These are phyloP conservation scores for Himalopsyche japonica DNA, from an alignment of 2,888 invertebrate species.

Conservation along the genomic window DNA sequence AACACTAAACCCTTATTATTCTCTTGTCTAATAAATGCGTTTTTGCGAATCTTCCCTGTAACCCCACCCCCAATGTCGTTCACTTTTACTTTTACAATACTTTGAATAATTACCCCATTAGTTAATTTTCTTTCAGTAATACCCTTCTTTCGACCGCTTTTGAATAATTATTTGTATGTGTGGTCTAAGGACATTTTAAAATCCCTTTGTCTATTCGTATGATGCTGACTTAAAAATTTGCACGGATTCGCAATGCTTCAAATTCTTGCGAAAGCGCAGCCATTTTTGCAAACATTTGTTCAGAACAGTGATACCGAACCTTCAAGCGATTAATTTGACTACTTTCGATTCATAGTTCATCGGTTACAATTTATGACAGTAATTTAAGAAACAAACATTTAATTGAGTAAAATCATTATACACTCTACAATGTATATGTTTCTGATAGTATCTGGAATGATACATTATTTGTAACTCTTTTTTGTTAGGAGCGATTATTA, in stretches of 20 bases:
- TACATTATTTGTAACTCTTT: too few species aligned
- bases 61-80: neutral
- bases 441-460: too few species aligned
- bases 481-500: too few species aligned
- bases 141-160: neutral
- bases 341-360: too few species aligned
- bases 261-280: neutral
- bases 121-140: neutral
- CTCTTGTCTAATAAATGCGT: neutral
- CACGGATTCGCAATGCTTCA: neutral
- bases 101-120: conserved; percentile 1
- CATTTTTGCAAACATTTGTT: neutral
- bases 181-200: neutral
- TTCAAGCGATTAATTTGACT: neutral
- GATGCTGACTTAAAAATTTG: neutral
- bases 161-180: neutral
- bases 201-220: neutral
- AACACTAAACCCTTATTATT: neutral
- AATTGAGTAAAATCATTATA: too few species aligned
- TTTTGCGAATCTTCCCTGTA: neutral
- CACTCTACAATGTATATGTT: too few species aligned
- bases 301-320: neutral
- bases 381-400: too few species aligned
- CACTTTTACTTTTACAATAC: neutral
- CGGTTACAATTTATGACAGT: too few species aligned